Evolutionary conservation across 2,113 vertebrate genomes (phyloP).

Genomic region (Apteryx mantelli): DNA sequence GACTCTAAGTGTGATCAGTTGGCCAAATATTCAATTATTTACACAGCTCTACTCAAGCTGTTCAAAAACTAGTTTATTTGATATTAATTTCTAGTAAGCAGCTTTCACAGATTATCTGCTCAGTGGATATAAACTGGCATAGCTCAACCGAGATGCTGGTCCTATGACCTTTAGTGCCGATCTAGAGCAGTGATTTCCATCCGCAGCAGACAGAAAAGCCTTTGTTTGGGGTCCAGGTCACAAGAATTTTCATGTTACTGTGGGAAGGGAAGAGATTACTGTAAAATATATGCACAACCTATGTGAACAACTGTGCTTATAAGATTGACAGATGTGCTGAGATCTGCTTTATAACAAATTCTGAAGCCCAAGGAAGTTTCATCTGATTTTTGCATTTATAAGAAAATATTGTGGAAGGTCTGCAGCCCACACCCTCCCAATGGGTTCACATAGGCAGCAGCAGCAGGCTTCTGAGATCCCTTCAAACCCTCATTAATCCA

Average conservation of each 20-base stretch:
- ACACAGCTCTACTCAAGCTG: neutral
- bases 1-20: neutral
- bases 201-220: neutral
- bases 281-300: neutral
- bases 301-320: neutral
- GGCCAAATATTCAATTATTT: neutral
- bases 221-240: neutral
- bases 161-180: neutral
- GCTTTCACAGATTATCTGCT: neutral
- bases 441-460: neutral
- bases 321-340: neutral
- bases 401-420: neutral
- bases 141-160: neutral
- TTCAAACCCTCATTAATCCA: neutral
- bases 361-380: neutral
- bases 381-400: neutral
- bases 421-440: neutral
- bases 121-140: neutral
- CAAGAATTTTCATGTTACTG: neutral
- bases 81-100: neutral
- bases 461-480: neutral
- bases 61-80: neutral
- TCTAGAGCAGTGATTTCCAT: neutral
- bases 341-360: neutral
- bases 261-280: neutral